phyloP scores from a whole-genome alignment of 1,140 invertebrate genomes.

The Drosophila ficusphila region DNA sequence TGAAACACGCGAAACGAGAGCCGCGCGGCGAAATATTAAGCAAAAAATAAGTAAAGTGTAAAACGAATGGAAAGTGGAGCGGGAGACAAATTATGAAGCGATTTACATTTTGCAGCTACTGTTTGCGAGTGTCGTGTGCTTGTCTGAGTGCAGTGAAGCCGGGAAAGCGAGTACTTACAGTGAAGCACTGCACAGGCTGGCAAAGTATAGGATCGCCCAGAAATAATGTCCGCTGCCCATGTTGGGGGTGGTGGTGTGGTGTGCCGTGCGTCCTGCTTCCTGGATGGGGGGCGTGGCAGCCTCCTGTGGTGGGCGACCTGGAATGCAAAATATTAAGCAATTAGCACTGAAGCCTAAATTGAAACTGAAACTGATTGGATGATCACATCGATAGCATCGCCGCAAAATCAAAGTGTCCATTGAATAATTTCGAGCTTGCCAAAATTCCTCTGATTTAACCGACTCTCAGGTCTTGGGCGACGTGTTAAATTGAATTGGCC shows the following conservation, averaged over 20 bases:
- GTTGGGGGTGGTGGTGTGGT: conserved; percentile 14
- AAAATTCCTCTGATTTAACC: conserved; percentile 6
- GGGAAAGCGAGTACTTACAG: conserved; percentile 80
- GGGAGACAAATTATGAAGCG: conserved; percentile 38
- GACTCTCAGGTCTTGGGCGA: not conserved
- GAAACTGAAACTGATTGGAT: conserved; percentile 1
- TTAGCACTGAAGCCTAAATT: conserved; percentile 1
- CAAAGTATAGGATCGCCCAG: conserved; percentile 84
- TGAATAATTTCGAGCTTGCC: conserved; percentile 8
- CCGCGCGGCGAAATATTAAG: conserved; percentile 31
- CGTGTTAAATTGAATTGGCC: conserved; percentile 39
- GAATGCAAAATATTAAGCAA: not conserved
- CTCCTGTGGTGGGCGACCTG: conserved; percentile 18
- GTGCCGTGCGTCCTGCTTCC: conserved; percentile 19
- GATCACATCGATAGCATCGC: not conserved
- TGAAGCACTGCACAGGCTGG: conserved; percentile 84
- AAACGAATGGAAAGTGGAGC: conserved; percentile 24
- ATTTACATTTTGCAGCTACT: conserved; percentile 56
- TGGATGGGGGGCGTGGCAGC: conserved; percentile 16
- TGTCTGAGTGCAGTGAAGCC: not conserved
- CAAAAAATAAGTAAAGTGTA: conserved; percentile 18
- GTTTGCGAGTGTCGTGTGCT: conserved; percentile 30
- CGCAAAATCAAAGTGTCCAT: conserved; percentile 14
- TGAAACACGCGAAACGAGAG: conserved; percentile 47
- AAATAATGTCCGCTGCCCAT: conserved; percentile 84